Percentiles rank a stretch among this genome's conserved stretches.
phyloP scores from a whole-genome alignment of 53 echinoderm and acorn worm species.

The Astropecten irregularis region DNA sequence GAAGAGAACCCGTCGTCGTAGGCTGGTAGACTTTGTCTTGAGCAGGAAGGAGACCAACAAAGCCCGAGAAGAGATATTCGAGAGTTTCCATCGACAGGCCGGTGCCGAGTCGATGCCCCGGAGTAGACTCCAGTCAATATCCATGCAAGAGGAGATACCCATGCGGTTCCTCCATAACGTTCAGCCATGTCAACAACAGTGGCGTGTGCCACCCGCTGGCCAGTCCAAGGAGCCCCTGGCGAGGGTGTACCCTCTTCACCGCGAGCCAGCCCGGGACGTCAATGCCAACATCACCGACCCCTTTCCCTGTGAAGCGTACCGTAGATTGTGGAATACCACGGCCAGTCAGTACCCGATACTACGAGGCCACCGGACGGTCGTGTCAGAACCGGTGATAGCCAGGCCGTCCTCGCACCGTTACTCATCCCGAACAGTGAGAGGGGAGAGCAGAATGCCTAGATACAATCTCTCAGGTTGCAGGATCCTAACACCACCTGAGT shows the following conservation, averaged over 20 bases:
- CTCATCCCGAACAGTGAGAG: neutral
- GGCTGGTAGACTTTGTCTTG: slow-evolving; percentile 12
- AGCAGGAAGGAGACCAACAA: neutral
- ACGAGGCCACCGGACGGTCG: slow-evolving; percentile 17
- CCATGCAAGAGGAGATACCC: slow-evolving; percentile 22
- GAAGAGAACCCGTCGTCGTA: neutral
- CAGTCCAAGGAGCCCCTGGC: slow-evolving; percentile 27
- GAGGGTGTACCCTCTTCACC: slow-evolving; percentile 32
- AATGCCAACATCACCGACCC: slow-evolving; percentile 39
- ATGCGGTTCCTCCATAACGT: neutral
- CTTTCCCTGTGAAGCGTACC: neutral
- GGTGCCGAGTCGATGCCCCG: neutral
- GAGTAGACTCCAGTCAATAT: neutral
- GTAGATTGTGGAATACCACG: slow-evolving; percentile 44
- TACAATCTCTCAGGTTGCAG: slow-evolving; percentile 69
- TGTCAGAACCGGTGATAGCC: slow-evolving; percentile 36
- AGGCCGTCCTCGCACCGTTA: slow-evolving; percentile 6
- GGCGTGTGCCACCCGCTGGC: neutral
- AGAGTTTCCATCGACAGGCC: slow-evolving; percentile 40
- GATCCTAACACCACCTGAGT: slow-evolving; percentile 70
- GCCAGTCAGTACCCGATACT: slow-evolving; percentile 17
- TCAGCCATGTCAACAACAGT: neutral
- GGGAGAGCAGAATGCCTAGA: slow-evolving; percentile 48
- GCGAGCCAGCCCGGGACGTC: neutral
- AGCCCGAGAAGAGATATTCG: slow-evolving; percentile 14